Conservation (phyloP, 1,140 invertebrate species). For the Pseudoatta argentina region DNA sequence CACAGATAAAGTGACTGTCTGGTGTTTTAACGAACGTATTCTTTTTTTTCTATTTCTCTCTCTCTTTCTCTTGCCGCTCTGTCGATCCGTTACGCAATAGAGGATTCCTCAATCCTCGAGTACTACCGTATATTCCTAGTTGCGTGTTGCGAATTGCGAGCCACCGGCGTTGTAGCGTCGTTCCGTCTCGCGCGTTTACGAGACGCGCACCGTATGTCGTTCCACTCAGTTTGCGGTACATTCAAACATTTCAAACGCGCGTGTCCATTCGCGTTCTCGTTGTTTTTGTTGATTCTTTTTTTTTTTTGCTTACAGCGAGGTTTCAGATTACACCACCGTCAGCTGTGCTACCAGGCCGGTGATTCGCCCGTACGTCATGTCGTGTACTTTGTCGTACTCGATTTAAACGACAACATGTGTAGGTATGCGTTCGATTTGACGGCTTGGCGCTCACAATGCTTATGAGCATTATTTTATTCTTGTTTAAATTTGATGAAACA, state of each 20-base stretch:
- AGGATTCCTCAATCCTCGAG: background rate
- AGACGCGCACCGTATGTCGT: background rate
- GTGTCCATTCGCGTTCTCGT: background rate
- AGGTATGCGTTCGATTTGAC: background rate
- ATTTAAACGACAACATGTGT: background rate
- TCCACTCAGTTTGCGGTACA: background rate
- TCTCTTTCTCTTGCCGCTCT: too few relatives aligned
- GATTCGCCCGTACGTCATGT: background rate
- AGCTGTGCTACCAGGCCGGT: background rate
- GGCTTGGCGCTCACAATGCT: too few relatives aligned
- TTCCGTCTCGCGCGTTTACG: background rate
- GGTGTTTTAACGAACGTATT: background rate
- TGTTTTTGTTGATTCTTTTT: background rate
- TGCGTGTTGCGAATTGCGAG: background rate
- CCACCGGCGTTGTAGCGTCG: background rate
- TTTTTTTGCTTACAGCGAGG: background rate
- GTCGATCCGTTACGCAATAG: slow-evolving; percentile 19
- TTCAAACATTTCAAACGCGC: background rate
- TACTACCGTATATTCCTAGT: too few relatives aligned
- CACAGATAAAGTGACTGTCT: background rate
- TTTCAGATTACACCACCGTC: background rate
- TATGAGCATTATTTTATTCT: too few relatives aligned
- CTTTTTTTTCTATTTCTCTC: background rate
- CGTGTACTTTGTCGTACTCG: background rate
- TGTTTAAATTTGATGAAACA: too few relatives aligned